Evolutionary conservation across 2,113 vertebrate species (phyloP).

Genomic region (Pelecanus crispus): DNA sequence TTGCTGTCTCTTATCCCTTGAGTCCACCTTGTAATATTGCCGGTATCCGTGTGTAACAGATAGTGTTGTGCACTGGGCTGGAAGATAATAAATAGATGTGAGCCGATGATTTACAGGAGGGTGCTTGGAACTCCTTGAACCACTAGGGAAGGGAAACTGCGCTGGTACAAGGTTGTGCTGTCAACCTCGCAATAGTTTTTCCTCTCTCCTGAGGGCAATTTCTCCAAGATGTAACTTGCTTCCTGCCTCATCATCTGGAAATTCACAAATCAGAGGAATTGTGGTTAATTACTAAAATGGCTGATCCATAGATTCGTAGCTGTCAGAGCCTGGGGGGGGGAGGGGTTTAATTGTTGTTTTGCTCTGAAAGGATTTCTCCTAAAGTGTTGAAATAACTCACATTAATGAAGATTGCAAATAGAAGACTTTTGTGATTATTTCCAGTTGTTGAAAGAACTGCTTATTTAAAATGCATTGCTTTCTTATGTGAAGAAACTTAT

Average conservation of each 20-base stretch:
- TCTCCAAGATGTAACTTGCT: constrained; percentile 60
- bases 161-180: constrained; percentile 53
- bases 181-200: constrained; percentile 66
- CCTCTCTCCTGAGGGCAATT: constrained; percentile 68
- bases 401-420: constrained; percentile 59
- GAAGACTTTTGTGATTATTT: constrained; percentile 45
- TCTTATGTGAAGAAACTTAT: constrained; percentile 17
- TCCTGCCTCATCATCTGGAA: constrained; percentile 68
- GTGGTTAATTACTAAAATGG: constrained; percentile 71
- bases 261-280: constrained; percentile 68
- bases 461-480: constrained; percentile 51
- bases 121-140: constrained; percentile 73
- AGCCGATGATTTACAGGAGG: constrained; percentile 77
- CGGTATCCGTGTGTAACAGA: constrained; percentile 77
- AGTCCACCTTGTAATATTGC: constrained; percentile 71
- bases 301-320: constrained; percentile 57
- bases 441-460: constrained; percentile 47
- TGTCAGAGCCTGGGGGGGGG: constrained; percentile 16
- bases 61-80: constrained; percentile 75
- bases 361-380: constrained; percentile 39
- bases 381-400: constrained; percentile 64
- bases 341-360: constrained; percentile 59
- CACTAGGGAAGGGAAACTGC: constrained; percentile 58
- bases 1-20: constrained; percentile 63
- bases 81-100: constrained; percentile 78